Conservation (phyloP, 2,797 vertebrate genomes). For the Smutsia gigantea region DNA sequence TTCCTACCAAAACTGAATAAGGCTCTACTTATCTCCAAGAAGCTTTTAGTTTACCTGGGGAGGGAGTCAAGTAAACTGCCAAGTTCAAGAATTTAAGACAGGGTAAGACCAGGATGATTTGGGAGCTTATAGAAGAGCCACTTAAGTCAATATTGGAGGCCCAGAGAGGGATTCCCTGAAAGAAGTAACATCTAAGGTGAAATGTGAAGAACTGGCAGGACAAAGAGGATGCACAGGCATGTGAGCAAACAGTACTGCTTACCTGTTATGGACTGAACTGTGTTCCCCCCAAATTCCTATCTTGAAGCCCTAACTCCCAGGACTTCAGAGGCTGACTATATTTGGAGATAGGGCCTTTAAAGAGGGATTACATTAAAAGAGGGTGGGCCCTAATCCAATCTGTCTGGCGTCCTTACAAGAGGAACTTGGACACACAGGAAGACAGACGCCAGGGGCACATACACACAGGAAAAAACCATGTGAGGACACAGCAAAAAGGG, state of each 20-base stretch:
- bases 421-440: background rate
- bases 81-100: background rate
- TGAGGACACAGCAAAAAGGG: background rate
- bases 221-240: background rate
- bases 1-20: background rate
- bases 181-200: background rate
- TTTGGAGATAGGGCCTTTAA: constrained; percentile 7
- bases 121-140: background rate
- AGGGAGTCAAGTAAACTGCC: background rate
- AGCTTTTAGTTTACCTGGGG: background rate
- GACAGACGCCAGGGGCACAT: background rate
- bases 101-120: background rate
- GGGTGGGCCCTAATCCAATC: background rate
- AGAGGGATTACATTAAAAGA: background rate
- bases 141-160: background rate
- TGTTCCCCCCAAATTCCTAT: background rate
- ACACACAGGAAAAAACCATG: background rate
- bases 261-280: background rate
- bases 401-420: background rate
- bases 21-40: background rate
- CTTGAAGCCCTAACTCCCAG: background rate
- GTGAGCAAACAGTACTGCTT: background rate
- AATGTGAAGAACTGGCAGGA: background rate
- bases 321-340: background rate
- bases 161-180: background rate